Evolutionary conservation across 1,140 invertebrate species (phyloP), one percentile per base, ranked within the genome.

Genomic region (Lepidostoma basale): DNA sequence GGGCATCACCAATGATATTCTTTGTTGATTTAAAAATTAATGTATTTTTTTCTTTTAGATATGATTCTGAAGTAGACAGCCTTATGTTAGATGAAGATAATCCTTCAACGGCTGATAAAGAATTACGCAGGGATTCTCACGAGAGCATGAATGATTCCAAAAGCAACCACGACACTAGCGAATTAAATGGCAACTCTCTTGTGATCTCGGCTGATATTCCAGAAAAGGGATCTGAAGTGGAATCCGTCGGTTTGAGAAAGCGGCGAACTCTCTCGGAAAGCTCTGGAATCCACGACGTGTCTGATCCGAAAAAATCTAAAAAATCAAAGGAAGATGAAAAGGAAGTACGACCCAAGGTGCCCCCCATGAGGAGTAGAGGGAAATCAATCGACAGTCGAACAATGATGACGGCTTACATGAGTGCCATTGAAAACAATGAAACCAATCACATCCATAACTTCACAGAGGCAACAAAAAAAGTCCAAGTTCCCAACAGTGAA

Each of bases 361-460:
- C 30, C 14, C 9, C 52, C 1, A 56, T 56, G 52, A 56, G 52
- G 12, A 56, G 30, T 30, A n/a, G 56, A 6, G 56, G 18, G 6
- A 40, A 60, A 39, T 60, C 56, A 2, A 60, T 42, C 8, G 56
- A 60, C 39, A 42, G 36, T 9, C 40, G 25, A n/a, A n/a, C n/a
- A 26, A 14, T 60, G 18, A 60, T 60, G 56, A 42, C 18, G 22
- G 56, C 40, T 12, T 60, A 60, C 39, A 60, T 23, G 25, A 26
- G 8, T 22, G 56, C 56, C 22, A 23, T 60, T 25, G 56, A 36
- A 22, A 60, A 60, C 5, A 60, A 60, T 44, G 56, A 40, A 42
- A 25, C 39, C 9, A 60, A 26, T n/a, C n/a, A n/a, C n/a, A n/a
- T n/a, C n/a, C n/a, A n/a, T n/a, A n/a, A n/a, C n/a, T n/a, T n/a